Evolutionary conservation across 2,113 vertebrate species (phyloP), one percentile per base, ranked within the genome.

Genomic region (Manacus vitellinus): DNA sequence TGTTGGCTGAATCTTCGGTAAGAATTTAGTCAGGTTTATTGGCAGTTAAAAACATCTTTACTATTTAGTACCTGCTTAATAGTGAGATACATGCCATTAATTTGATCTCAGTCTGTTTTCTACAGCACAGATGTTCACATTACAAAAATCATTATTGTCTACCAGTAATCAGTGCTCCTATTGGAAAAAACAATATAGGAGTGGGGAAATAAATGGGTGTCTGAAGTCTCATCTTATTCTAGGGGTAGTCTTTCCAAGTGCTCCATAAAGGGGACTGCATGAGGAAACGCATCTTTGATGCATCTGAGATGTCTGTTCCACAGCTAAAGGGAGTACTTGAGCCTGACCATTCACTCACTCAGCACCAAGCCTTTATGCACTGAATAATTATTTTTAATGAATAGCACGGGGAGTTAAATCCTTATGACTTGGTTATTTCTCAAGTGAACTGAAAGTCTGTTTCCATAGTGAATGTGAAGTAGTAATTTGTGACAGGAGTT

Each of bases 361-460:
- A 86, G 68, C 90, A 92, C 61, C 91, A 75, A 89, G 72, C 44
- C 61, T 94, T 92, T 63, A 47, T 58, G 55, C 72, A 39, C 30
- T 72, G 90, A 85, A 89, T 93, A 91, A 89, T 89, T 96, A 86
- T 92, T 94, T 97, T 95, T 95, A 94, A 94, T 93, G 95, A 95
- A 92, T 35, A 95, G 82, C 82, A 59, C 0, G 0, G 96, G 82
- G 91, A 95, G 86, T 78, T 91, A 96, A 88, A 91, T 93, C 76
- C 76, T 95, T 89, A 89, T 43, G 92, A 94, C 92, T 94, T 56
- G 33, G 73, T 94, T 96, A 94, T 96, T 96, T 96, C 93, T 97
- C 88, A 89, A 58, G 83, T 94, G 92, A 91, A 61, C 83, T 72
- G 80, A 31, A 82, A 96, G 41, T 89, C 91, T 91, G 83, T 94